phyloP scores from a whole-genome alignment of 2,888 invertebrate species.

The Ophion costatus region DNA sequence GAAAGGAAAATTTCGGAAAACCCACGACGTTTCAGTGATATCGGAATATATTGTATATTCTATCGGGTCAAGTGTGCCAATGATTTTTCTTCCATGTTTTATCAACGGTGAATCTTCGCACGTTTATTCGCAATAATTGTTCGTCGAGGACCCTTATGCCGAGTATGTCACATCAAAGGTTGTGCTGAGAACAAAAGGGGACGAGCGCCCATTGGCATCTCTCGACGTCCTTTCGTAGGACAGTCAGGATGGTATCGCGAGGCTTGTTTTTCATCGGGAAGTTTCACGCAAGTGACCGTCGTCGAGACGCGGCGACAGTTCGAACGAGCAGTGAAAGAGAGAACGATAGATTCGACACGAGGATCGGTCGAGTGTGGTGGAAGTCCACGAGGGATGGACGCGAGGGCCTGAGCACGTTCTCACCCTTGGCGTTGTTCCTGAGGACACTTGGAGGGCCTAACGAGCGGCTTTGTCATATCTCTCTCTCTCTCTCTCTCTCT shows the following conservation, averaged over 20 bases:
- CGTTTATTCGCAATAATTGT: conserved; percentile 34
- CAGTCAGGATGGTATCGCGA: conserved; percentile 14
- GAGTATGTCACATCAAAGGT: conserved; percentile 38
- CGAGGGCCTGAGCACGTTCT: conserved; percentile 83
- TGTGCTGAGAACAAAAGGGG: conserved; percentile 24
- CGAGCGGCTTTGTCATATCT: conserved; percentile 83
- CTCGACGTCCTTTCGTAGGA: conserved; percentile 42
- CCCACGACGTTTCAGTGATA: too few relatives aligned
- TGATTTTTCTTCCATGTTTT: neutral
- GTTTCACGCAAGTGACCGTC: conserved; percentile 76
- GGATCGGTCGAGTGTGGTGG: conserved; percentile 48
- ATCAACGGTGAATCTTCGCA: conserved; percentile 2
- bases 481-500: conserved; percentile 69
- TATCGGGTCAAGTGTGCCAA: neutral
- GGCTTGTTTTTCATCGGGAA: conserved; percentile 60
- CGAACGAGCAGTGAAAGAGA: conserved; percentile 25
- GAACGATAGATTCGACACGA: conserved; percentile 73
- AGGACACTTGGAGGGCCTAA: conserved; percentile 83
- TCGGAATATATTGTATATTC: too few relatives aligned
- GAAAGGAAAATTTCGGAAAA: too few relatives aligned
- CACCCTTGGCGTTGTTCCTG: conserved; percentile 82
- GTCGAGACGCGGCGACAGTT: conserved; percentile 29
- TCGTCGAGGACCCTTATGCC: conserved; percentile 22
- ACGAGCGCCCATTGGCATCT: neutral
- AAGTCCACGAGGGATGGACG: conserved; percentile 69